These are phyloP conservation scores for Coenobita brevimanus DNA, from an alignment of 1,140 invertebrate species.

Conservation along the genomic window DNA sequence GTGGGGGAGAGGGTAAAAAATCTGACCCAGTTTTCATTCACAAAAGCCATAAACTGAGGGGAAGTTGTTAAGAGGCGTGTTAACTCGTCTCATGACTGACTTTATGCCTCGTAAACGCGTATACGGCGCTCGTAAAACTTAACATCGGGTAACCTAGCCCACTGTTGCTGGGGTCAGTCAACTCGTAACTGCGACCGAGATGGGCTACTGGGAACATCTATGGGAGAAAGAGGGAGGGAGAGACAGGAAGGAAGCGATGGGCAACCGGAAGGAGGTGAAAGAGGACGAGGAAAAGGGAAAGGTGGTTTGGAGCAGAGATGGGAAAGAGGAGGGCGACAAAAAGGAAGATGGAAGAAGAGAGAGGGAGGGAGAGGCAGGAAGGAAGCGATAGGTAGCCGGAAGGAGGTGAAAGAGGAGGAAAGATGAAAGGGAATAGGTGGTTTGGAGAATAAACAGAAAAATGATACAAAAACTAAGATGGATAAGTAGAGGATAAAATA, in stretches of 20 bases:
- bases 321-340: background rate
- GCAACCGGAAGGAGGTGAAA: background rate
- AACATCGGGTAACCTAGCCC: constrained; percentile 48
- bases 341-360: background rate
- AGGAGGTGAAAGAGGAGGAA: constrained; percentile 12
- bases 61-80: constrained; percentile 54
- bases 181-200: constrained; percentile 35
- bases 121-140: constrained; percentile 64
- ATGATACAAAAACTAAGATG: too few relatives aligned
- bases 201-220: too few relatives aligned
- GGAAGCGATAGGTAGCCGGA: background rate
- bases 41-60: constrained; percentile 57
- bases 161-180: constrained; percentile 60
- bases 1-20: constrained; percentile 49
- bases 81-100: constrained; percentile 61
- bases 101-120: constrained; percentile 64
- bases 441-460: too few relatives aligned
- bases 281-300: background rate
- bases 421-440: too few relatives aligned
- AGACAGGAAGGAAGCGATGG: background rate
- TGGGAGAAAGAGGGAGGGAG: background rate
- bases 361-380: background rate
- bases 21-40: constrained; percentile 65
- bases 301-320: background rate
- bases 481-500: too few relatives aligned